A percentile compares a stretch with the other conserved stretches of the same genome.
phyloP scores from a whole-genome alignment of 2,113 vertebrate species.

The Mesembrinibis cayennensis region DNA sequence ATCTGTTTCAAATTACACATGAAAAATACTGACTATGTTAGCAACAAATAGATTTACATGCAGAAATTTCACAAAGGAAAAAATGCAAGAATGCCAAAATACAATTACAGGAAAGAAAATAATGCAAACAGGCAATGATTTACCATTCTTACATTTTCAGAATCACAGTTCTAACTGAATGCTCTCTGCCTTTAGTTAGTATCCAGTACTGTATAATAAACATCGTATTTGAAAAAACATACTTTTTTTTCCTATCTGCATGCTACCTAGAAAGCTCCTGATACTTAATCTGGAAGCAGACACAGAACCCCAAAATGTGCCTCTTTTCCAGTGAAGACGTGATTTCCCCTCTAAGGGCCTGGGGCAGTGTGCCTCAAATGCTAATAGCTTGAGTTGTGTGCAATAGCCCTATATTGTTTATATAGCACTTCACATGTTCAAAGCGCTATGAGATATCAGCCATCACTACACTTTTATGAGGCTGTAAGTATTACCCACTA shows the following conservation, averaged over 20 bases:
- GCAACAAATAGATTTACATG: neutral
- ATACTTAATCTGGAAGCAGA: neutral
- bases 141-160: neutral
- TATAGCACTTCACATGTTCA: conserved; percentile 54
- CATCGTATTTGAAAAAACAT: neutral
- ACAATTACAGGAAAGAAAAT: neutral
- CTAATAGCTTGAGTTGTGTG: conserved; percentile 5
- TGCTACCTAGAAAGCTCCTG: neutral
- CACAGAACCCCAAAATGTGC: neutral
- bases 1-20: neutral
- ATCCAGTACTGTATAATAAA: neutral
- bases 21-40: neutral
- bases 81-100: neutral
- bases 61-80: neutral
- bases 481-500: conserved; percentile 42
- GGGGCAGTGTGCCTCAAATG: neutral
- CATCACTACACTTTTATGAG: conserved; percentile 50
- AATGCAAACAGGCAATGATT: neutral
- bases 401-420: conserved; percentile 47
- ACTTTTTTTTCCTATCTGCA: neutral
- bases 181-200: neutral
- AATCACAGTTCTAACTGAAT: neutral
- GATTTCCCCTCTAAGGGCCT: neutral
- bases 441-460: conserved; percentile 55
- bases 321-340: neutral